Evolutionary conservation across 2,113 vertebrate species (phyloP).

Genomic region (human (Homo sapiens)): GRCh38 chr20:55750001-55750500

Average conservation of each 20-base stretch:
- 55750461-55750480: neutral
- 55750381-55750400: conserved; percentile 50
- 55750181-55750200: neutral
- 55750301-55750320: conserved; percentile 57
- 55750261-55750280: conserved; percentile 45
- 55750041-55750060: neutral
- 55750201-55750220: neutral
- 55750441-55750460: conserved; percentile 46
- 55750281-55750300: neutral
- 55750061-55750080: neutral
- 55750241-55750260: conserved; percentile 50
- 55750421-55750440: conserved; percentile 2
- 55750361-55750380: conserved; percentile 45
- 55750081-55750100: neutral
- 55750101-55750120: neutral
- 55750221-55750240: neutral
- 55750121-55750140: neutral
- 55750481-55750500: neutral
- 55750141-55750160: neutral
- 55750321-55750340: conserved; percentile 60
- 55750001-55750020: neutral
- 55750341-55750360: conserved; percentile 50
- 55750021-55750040: neutral
- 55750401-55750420: conserved; percentile 39
- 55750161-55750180: neutral